Evolutionary conservation across 1,140 invertebrate species (phyloP), one percentile per base, ranked within the genome.

Genomic region (Ganaspis sp.): DNA sequence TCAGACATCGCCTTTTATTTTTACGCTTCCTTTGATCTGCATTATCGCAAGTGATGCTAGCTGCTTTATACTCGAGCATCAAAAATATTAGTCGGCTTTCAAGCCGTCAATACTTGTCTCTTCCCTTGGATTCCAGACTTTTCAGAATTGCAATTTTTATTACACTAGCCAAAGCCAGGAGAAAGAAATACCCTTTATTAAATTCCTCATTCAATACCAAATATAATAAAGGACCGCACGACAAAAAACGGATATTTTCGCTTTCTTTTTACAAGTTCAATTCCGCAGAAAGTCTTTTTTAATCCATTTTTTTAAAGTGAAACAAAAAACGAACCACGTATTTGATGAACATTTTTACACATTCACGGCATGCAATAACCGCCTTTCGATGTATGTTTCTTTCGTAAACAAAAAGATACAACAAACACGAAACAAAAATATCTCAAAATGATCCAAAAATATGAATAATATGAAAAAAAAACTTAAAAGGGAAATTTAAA

Each of bases 21-120:
- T 85, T 84, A 75, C 80, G 76, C 79, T 76, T 78, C 81, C 85
- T 87, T 87, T 87, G 86, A 87, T 87, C 86, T 79, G 76, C 82
- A 87, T 88, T 88, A 88, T 86, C 83, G 79, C 76, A 45, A 64
- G 49, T 70, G 53, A 70, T 34, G 53, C 40, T 40, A 58, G 58
- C 58, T 77, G 45, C 69, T 70, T 72, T 72, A 69, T 73, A 78
- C 45, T 78, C 49, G 11, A 53, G 74, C 37, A 70, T 21, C 45
- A 76, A 73, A 73, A 75, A 73, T 70, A 69, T 54, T 75, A 70
- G 71, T 45, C 26, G 69, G 70, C 70, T 78, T 72, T 29, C 23
- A 72, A 70, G 8, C 12, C 23, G 17, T 42, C 38, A 23, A 72
- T 49, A 72, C 4, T 9, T 49, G 6, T 49, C n/a, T 19, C 4